Evolutionary conservation across 2,113 vertebrate genomes (phyloP), one percentile per base, ranked within the genome.

Genomic region (Muntiacus muntjak): DNA sequence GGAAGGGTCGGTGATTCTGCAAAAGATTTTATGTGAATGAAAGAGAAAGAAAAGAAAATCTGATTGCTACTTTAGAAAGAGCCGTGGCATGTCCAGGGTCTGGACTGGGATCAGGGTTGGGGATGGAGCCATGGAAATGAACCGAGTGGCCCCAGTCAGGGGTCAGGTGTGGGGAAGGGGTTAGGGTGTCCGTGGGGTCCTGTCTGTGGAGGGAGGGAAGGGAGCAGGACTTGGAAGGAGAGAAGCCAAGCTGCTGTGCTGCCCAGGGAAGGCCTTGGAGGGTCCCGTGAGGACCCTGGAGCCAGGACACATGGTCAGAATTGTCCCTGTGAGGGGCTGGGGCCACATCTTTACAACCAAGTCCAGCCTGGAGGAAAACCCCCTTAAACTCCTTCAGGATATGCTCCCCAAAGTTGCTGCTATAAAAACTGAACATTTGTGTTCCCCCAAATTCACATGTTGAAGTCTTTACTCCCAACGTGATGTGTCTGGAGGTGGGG

Each of bases 111-210:
- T 21, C 8, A 78, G 15, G 0, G 19, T 0, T 40, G 50, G 7
- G 19, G 28, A 16, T 3, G 9, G 54, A 21, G 14, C 19, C 57
- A 2, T 21, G 79, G n/a, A 62, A 28, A 54, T 30, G 62, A 30
- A 26, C 43, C 11, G 0, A 54, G 14, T 21, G 15, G 19, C 23
- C 11, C 8, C 71, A 43, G 25, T 8, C 30, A 25, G n/a, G 4
- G 47, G 33, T 13, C 30, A 19, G 17, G 17, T 2, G 5, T 47
- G 26, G 2, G 13, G 33, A 8, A 36, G 12, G 5, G n/a, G 1
- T 15, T 4, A 55, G 14, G 19, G 17, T 33, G 15, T 1, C 1
- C 1, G 2, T 4, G 50, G 62, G 13, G 7, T 50, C 13, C 33
- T 9, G 12, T 13, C 67, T 28, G 7, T 26, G 50, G 45, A 36